Percentiles rank a stretch among this genome's conserved stretches.
Conservation (phyloP, 2,888 invertebrate species). For the Himalopsyche kuldschensis region DNA sequence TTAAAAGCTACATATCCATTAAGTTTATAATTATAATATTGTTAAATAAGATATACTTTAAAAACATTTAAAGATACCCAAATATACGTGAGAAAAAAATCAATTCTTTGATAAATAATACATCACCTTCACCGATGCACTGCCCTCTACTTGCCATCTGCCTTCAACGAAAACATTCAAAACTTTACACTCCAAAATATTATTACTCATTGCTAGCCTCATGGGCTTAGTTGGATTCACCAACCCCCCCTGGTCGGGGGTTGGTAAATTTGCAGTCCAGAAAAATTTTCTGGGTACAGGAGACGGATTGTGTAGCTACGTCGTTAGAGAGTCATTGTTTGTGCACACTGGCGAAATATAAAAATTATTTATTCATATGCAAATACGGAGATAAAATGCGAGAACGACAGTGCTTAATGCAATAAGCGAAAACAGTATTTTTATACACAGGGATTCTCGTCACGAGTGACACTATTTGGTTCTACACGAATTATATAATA, state of each 20-base stretch:
- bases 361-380: constrained; percentile 29
- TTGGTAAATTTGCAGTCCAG: neutral
- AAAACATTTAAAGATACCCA: too few species aligned
- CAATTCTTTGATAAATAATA: neutral
- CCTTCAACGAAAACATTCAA: neutral
- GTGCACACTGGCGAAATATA: constrained; percentile 18
- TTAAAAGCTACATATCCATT: too few species aligned
- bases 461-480: neutral
- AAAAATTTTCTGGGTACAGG: constrained; percentile 8
- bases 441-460: neutral
- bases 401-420: neutral
- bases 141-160: neutral
- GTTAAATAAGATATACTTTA: too few species aligned
- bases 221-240: neutral
- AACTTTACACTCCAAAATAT: constrained; percentile 31
- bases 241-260: neutral
- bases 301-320: constrained; percentile 15
- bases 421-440: neutral
- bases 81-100: too few species aligned
- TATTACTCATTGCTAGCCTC: constrained; percentile 1
- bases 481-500: too few species aligned
- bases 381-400: constrained; percentile 22
- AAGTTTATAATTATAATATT: too few species aligned
- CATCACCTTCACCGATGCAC: neutral
- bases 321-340: constrained; percentile 34